Evolutionary conservation across 1,140 invertebrate species (phyloP).

Genomic region (Drosophila albomicans): DNA sequence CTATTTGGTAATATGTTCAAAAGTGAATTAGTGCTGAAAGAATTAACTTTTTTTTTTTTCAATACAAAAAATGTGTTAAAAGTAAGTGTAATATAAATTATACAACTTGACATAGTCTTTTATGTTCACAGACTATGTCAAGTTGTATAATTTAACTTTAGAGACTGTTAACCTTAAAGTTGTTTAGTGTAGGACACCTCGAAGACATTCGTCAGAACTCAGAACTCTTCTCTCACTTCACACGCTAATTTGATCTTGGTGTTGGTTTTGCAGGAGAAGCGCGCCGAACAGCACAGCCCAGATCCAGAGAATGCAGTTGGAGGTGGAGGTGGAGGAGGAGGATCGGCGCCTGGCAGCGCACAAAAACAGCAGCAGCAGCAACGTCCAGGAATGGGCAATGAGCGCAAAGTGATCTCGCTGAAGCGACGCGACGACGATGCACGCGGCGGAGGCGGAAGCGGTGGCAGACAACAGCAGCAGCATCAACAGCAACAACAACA

Average conservation of each 20-base stretch:
- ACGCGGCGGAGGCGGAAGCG: slow-evolving; percentile 16
- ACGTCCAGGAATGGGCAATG: slow-evolving; percentile 41
- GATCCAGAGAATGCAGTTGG: slow-evolving; percentile 50
- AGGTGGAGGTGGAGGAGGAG: background rate
- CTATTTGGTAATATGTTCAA: no score
- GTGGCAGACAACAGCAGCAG: slow-evolving; percentile 38
- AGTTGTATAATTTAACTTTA: no score
- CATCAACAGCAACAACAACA: slow-evolving; percentile 2
- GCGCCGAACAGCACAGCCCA: slow-evolving; percentile 69
- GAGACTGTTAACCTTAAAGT: no score
- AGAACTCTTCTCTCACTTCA: no score
- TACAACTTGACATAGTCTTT: no score
- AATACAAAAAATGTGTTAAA: no score
- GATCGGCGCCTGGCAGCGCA: slow-evolving; percentile 25
- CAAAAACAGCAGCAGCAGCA: slow-evolving; percentile 62
- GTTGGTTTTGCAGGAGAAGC: slow-evolving; percentile 65
- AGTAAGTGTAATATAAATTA: no score
- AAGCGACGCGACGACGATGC: slow-evolving; percentile 70
- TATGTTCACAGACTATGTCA: no score
- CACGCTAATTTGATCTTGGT: background rate
- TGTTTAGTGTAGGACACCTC: no score
- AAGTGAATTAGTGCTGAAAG: no score
- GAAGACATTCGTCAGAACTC: no score
- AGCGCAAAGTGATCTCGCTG: slow-evolving; percentile 81
- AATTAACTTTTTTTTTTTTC: no score